phyloP scores from a whole-genome alignment of 2,113 vertebrate species.

The Acinonyx jubatus region DNA sequence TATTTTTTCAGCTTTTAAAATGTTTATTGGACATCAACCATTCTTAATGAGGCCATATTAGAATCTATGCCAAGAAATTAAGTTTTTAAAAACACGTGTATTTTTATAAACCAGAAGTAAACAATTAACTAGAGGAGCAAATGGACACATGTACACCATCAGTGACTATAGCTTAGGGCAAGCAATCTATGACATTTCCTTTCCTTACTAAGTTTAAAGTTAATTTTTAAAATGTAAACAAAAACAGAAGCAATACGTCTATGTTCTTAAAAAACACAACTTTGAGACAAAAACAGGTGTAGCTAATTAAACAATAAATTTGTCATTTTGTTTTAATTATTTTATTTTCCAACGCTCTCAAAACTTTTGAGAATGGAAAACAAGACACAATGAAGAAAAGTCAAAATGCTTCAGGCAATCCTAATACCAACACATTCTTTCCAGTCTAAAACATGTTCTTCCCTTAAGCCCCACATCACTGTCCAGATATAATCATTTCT shows the following conservation, averaged over 20 bases:
- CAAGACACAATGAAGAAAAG: not conserved
- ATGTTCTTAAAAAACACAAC: conserved; percentile 33
- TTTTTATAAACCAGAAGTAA: conserved; percentile 38
- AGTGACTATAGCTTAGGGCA: not conserved
- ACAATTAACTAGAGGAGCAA: not conserved
- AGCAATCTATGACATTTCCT: not conserved
- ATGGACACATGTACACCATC: not conserved
- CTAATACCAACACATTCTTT: not conserved
- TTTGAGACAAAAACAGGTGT: conserved; percentile 40
- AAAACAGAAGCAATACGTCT: conserved; percentile 39
- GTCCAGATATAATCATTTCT: not conserved
- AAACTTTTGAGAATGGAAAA: conserved; percentile 31
- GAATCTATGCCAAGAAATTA: not conserved
- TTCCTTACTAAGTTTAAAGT: not conserved
- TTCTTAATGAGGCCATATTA: not conserved
- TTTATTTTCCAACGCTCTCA: conserved; percentile 28
- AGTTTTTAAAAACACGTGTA: not conserved
- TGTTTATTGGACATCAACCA: not conserved
- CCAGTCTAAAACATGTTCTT: not conserved
- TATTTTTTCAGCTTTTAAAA: not conserved
- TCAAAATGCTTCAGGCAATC: not conserved
- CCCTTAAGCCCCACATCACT: not conserved
- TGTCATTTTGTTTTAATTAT: conserved; percentile 45
- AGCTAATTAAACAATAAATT: not conserved
- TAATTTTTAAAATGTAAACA: conserved; percentile 47